phyloP scores from a whole-genome alignment of 2,797 vertebrate species.

The Cuculus canorus region DNA sequence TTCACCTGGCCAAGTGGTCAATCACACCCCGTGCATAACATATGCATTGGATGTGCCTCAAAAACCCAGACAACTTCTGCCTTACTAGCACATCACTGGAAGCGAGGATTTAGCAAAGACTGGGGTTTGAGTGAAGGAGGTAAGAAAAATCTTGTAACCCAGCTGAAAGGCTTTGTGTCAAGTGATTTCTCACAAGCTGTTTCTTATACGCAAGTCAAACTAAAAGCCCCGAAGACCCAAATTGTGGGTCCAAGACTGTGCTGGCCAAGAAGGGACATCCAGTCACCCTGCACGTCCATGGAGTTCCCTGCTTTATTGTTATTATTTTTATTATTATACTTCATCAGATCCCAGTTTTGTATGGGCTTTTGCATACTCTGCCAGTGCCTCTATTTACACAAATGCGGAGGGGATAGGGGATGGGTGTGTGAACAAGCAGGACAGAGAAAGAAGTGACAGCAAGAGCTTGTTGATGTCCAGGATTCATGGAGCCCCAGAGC shows the following conservation, averaged over 20 bases:
- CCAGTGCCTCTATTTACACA: background rate
- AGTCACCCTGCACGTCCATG: background rate
- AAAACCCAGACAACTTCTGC: background rate
- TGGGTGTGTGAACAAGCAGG: background rate
- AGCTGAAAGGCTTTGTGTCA: background rate
- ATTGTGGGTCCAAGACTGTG: background rate
- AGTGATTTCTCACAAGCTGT: background rate
- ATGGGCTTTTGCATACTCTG: background rate
- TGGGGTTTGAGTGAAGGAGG: background rate
- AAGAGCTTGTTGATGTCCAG: background rate
- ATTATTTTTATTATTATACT: background rate
- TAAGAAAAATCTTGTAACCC: background rate
- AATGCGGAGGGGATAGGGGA: too few species aligned
- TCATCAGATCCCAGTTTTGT: background rate
- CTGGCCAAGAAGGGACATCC: background rate
- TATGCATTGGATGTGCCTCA: background rate
- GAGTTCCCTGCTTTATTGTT: background rate
- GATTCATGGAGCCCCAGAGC: background rate
- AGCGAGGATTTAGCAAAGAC: background rate
- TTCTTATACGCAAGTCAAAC: background rate
- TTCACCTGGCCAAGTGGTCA: background rate
- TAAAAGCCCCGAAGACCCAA: background rate
- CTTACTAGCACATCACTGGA: background rate
- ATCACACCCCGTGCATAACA: rapidly evolving
- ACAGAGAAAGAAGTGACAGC: rapidly evolving